Evolutionary conservation across 2,113 vertebrate genomes (phyloP).

Genomic region (Oreotrochilus melanogaster): DNA sequence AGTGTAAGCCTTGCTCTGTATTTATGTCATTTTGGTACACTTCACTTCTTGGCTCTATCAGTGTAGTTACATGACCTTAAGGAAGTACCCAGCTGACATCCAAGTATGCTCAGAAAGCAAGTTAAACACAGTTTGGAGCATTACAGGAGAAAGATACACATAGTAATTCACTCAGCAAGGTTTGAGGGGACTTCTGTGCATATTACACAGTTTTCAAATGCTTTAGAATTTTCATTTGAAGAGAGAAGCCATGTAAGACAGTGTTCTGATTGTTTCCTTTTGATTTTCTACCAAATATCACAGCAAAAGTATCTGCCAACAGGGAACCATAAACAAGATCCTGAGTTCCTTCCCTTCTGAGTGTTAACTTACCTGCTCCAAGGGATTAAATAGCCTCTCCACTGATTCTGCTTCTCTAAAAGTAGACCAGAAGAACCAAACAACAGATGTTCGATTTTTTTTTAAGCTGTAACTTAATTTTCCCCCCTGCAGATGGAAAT

Average conservation of each 20-base stretch:
- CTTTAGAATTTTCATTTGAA: conserved; percentile 14
- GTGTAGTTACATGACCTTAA: background rate
- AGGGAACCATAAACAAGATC: conserved; percentile 42
- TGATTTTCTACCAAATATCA: conserved; percentile 62
- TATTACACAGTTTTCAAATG: background rate
- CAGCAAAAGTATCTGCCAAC: conserved; percentile 38
- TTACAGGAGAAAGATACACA: background rate
- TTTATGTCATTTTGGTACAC: background rate
- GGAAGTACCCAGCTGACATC: conserved; percentile 52
- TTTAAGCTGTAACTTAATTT: conserved; percentile 25
- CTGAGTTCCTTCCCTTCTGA: conserved; percentile 61
- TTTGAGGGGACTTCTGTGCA: background rate
- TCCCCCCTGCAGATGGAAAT: background rate
- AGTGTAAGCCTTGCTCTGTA: background rate
- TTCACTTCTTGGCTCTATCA: conserved; percentile 7
- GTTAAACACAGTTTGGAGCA: conserved; percentile 17
- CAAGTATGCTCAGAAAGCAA: conserved; percentile 40
- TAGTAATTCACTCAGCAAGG: conserved; percentile 10
- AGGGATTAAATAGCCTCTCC: conserved; percentile 29
- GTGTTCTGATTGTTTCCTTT: background rate
- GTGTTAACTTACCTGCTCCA: conserved; percentile 42
- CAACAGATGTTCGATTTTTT: conserved; percentile 39
- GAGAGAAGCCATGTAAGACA: conserved; percentile 37
- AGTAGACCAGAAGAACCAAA: conserved; percentile 39
- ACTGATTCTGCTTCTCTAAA: conserved; percentile 40